These are phyloP conservation scores for Macaria liturata DNA, from an alignment of 2,888 invertebrate genomes.

Conservation along the genomic window DNA sequence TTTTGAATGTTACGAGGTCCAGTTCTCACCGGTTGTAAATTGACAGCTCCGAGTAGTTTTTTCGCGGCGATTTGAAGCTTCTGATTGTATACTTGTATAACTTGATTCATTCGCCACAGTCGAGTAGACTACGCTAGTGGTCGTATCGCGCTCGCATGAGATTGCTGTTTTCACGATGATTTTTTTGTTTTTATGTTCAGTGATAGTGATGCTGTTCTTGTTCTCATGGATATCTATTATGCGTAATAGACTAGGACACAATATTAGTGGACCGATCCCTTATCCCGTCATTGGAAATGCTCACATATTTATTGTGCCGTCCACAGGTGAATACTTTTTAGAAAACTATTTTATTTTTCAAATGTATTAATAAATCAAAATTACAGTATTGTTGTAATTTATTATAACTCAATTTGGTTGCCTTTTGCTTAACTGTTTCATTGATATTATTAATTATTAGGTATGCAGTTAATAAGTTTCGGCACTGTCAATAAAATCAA, in stretches of 20 bases:
- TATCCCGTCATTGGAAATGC: neutral
- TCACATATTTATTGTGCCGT: neutral
- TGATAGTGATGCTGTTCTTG: conserved; percentile 35
- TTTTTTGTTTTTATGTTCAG: conserved; percentile 36
- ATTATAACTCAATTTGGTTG: no score
- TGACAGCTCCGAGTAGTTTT: neutral
- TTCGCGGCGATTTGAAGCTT: neutral
- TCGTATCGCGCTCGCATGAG: conserved; percentile 1
- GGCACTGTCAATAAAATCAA: no score
- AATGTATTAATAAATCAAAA: no score
- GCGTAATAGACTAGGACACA: conserved; percentile 34
- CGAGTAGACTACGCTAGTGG: neutral
- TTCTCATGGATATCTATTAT: conserved; percentile 53
- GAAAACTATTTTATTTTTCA: no score
- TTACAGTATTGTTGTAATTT: no score
- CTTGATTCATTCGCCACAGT: neutral
- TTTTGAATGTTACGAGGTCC: no score
- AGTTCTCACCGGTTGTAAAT: neutral
- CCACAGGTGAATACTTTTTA: neutral
- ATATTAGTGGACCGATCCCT: conserved; percentile 1
- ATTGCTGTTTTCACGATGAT: conserved; percentile 35
- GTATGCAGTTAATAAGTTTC: no score
- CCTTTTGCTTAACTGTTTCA: no score
- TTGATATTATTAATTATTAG: no score
- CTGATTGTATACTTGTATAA: neutral